Percentiles rank a stretch among this genome's conserved stretches.
These are phyloP conservation scores for Crotalus viridis DNA, from an alignment of 2,113 vertebrate genomes.

Conservation along the genomic window DNA sequence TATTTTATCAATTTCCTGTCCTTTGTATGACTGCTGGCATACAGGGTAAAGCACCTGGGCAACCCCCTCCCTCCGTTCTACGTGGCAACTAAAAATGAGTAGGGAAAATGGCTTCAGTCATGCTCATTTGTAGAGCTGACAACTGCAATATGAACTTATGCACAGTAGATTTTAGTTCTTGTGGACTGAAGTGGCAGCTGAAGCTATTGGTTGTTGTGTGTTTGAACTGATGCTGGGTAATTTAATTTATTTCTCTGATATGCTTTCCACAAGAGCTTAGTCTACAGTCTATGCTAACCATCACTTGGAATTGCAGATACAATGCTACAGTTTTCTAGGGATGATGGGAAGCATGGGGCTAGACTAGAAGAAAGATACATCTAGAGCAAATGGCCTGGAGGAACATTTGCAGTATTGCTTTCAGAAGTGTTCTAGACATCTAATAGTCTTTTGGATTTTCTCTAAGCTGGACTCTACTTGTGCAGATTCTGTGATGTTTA, in stretches of 20 bases:
- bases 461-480: neutral
- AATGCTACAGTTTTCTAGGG: neutral
- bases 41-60: too few relatives aligned
- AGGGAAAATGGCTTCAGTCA: too few relatives aligned
- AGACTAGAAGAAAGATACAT: neutral
- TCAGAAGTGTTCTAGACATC: neutral
- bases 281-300: neutral
- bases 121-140: too few relatives aligned
- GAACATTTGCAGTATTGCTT: neutral
- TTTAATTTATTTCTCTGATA: neutral
- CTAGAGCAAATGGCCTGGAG: neutral
- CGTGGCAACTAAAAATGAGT: too few relatives aligned
- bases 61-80: too few relatives aligned
- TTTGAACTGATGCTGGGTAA: neutral
- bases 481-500: neutral
- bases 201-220: neutral
- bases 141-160: neutral
- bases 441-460: neutral
- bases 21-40: neutral
- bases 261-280: too few relatives aligned
- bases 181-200: neutral
- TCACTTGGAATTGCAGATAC: neutral
- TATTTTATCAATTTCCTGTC: neutral
- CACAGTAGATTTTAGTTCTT: neutral
- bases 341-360: neutral